Evolutionary conservation across 2,113 vertebrate genomes (phyloP).

Genomic region (Amphiprion ocellaris): DNA sequence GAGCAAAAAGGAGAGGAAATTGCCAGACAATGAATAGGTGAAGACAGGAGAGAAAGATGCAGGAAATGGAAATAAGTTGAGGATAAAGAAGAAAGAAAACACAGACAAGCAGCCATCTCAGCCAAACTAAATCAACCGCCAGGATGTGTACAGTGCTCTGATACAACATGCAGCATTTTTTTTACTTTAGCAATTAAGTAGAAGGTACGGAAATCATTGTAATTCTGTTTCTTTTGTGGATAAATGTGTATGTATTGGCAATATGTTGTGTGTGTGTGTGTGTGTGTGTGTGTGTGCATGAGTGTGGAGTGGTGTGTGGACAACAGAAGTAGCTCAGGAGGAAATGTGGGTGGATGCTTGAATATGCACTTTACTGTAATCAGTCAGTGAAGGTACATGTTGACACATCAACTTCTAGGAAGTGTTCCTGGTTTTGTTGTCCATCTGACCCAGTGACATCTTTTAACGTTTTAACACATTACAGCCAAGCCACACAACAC

Average conservation of each 20-base stretch:
- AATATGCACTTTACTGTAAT: slow-evolving; percentile 4
- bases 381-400: not conserved
- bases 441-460: not conserved
- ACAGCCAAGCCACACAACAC: no score
- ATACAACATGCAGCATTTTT: slow-evolving; percentile 61
- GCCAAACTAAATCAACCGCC: slow-evolving; percentile 45
- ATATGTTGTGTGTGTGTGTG: slow-evolving; percentile 6
- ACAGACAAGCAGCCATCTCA: slow-evolving; percentile 29
- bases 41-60: not conserved
- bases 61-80: not conserved
- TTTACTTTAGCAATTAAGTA: slow-evolving; percentile 49
- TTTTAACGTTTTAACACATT: not conserved
- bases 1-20: not conserved
- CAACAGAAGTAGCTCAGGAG: slow-evolving; percentile 34
- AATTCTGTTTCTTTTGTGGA: slow-evolving; percentile 42
- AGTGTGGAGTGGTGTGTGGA: not conserved
- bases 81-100: not conserved
- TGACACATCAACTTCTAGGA: not conserved
- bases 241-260: slow-evolving; percentile 17
- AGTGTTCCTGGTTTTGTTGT: not conserved
- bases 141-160: slow-evolving; percentile 57
- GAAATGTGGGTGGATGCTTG: not conserved
- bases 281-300: slow-evolving; percentile 19
- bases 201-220: slow-evolving; percentile 41
- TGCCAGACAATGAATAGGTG: not conserved